Percentiles rank a stretch among this genome's conserved stretches.
Evolutionary conservation across 2,113 vertebrate genomes (phyloP).

Genomic region (Manacus vitellinus): DNA sequence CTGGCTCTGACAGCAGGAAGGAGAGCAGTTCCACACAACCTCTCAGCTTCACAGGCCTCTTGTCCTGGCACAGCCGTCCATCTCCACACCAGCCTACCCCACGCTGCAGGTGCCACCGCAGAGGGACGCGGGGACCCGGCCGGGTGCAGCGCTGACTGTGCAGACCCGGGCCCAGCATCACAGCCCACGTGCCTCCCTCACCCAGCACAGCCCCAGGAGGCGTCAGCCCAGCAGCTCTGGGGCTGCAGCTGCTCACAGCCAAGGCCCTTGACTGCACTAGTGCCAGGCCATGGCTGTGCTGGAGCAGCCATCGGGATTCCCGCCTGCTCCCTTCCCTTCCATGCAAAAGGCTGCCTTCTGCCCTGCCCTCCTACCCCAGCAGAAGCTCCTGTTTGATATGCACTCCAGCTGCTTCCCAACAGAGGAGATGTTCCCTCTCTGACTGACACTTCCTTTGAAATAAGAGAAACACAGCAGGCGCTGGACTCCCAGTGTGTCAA

Average conservation of each 20-base stretch:
- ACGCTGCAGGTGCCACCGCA: background rate
- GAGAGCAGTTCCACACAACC: background rate
- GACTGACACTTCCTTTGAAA: slow-evolving; percentile 43
- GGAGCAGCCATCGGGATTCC: background rate
- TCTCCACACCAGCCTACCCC: background rate
- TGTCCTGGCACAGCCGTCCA: background rate
- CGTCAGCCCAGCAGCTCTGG: background rate
- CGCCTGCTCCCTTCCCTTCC: background rate
- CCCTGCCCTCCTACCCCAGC: background rate
- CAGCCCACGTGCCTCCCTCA: background rate
- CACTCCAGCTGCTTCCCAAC: background rate
- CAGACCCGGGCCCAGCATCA: background rate
- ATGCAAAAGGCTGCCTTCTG: background rate
- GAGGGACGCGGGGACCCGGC: background rate
- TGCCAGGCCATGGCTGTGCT: background rate
- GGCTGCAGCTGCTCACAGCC: background rate
- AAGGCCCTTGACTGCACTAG: background rate
- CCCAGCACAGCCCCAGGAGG: background rate
- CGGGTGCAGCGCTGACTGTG: too few relatives aligned
- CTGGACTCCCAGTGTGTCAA: slow-evolving; percentile 1
- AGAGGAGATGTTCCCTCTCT: background rate
- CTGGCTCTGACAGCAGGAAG: background rate
- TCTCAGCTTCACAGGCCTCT: background rate
- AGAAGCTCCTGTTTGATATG: background rate
- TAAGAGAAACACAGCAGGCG: background rate